phyloP scores from a whole-genome alignment of 2,113 vertebrate species.

The Romanogobio albipinnatus region DNA sequence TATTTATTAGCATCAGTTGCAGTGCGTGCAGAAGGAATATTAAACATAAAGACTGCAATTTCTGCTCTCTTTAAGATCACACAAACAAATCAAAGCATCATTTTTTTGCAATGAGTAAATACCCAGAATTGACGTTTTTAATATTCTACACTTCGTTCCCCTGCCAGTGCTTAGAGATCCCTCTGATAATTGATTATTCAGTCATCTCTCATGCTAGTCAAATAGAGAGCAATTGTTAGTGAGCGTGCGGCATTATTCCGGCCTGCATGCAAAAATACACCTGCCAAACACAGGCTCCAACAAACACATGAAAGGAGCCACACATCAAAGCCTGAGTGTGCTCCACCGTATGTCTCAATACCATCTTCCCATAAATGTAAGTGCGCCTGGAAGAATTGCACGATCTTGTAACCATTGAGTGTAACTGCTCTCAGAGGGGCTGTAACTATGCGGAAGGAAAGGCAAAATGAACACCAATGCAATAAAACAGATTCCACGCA shows the following conservation, averaged over 20 bases:
- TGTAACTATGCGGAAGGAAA: slow-evolving; percentile 31
- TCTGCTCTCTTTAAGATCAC: slow-evolving; percentile 11
- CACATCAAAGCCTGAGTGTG: slow-evolving; percentile 49
- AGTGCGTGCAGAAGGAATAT: neutral
- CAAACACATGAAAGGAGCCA: slow-evolving; percentile 55
- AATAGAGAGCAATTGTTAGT: slow-evolving; percentile 29
- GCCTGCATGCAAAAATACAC: slow-evolving; percentile 55
- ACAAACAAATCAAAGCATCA: slow-evolving; percentile 12
- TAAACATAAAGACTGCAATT: neutral
- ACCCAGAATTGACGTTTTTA: slow-evolving; percentile 1
- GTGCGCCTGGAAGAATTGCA: slow-evolving; percentile 25
- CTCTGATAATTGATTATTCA: slow-evolving; percentile 51
- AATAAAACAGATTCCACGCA: slow-evolving; percentile 38
- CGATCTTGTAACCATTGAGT: slow-evolving; percentile 27
- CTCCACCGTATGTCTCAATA: slow-evolving; percentile 35
- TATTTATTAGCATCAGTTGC: slow-evolving; percentile 19
- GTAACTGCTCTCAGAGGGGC: slow-evolving; percentile 39
- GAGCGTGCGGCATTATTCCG: slow-evolving; percentile 11
- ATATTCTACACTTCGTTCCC: slow-evolving; percentile 10
- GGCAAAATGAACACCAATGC: slow-evolving; percentile 22
- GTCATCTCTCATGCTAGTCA: slow-evolving; percentile 33
- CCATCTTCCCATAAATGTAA: slow-evolving; percentile 30
- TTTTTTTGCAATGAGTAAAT: neutral
- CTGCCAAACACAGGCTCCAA: slow-evolving; percentile 36
- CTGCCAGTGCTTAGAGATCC: slow-evolving; percentile 7